Evolutionary conservation across 2,113 vertebrate genomes (phyloP).

Genomic region (Hemichromis elongatus): DNA sequence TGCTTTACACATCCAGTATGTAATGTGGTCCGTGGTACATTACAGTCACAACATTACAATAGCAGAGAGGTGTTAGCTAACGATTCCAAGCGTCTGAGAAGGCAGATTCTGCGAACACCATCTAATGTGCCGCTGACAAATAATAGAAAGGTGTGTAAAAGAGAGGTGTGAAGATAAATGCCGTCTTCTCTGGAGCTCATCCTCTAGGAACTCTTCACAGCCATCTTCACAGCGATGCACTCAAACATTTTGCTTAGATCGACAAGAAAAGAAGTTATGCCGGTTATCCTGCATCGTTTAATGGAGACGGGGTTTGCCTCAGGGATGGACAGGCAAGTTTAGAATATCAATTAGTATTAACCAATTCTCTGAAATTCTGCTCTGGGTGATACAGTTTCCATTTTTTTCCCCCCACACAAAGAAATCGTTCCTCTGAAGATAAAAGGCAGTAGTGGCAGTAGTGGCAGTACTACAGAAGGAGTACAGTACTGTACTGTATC

Average conservation of each 20-base stretch:
- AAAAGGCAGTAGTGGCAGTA: conserved; percentile 13
- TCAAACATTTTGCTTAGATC: conserved; percentile 58
- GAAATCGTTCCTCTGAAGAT: conserved; percentile 20
- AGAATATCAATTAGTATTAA: conserved; percentile 71
- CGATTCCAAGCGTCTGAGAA: not conserved
- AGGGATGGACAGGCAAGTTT: conserved; percentile 55
- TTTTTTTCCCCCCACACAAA: not conserved
- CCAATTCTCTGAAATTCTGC: conserved; percentile 42
- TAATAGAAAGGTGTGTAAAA: not conserved
- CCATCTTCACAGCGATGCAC: not conserved
- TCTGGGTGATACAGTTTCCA: conserved; percentile 10
- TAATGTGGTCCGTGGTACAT: not conserved
- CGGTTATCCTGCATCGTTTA: conserved; percentile 53
- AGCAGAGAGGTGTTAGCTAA: not conserved
- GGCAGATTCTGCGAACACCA: not conserved
- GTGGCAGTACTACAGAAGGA: not conserved
- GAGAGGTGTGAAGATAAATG: not conserved
- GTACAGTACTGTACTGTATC: not conserved
- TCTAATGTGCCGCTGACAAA: not conserved
- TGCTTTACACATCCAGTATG: not conserved
- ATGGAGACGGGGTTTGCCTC: conserved; percentile 51
- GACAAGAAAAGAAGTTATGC: conserved; percentile 59
- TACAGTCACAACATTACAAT: not conserved
- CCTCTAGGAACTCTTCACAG: conserved; percentile 24
- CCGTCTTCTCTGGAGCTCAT: not conserved